Conservation (phyloP, 2,797 vertebrate species). For the Phoxinus dragarum region DNA sequence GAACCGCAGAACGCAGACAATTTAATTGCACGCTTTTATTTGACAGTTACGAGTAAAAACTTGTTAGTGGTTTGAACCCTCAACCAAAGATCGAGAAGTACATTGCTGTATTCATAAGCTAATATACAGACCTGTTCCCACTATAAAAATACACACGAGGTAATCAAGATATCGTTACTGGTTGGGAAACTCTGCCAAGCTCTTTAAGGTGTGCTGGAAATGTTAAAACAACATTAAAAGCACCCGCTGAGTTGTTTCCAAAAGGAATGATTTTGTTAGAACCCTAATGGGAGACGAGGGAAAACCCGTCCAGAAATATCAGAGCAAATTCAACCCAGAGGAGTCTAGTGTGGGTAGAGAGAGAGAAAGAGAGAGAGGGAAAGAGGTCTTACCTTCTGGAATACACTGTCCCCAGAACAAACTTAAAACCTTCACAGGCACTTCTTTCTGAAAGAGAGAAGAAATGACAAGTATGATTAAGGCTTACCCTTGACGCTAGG, state of each 20-base stretch:
- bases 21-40: conserved; percentile 16
- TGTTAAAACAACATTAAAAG: conserved; percentile 50
- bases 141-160: conserved; percentile 42
- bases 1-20: background rate
- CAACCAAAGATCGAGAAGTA: conserved; percentile 30
- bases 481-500: background rate
- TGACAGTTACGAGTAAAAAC: conserved; percentile 50
- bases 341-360: conserved; percentile 49
- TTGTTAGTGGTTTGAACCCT: conserved; percentile 49
- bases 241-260: conserved; percentile 12
- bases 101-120: conserved; percentile 18
- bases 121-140: conserved; percentile 36
- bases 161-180: conserved; percentile 48
- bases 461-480: background rate
- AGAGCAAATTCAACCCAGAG: conserved; percentile 52
- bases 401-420: conserved; percentile 98
- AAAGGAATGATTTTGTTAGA: conserved; percentile 39
- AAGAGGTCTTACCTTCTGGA: conserved; percentile 89
- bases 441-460: conserved; percentile 86
- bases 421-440: conserved; percentile 98
- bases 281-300: conserved; percentile 45
- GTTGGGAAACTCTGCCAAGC: conserved; percentile 35
- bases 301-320: conserved; percentile 51
- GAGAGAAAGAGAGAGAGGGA: too few species aligned
- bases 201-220: conserved; percentile 45